A percentile compares a stretch with the other conserved stretches of the same genome.
Evolutionary conservation across 2,113 vertebrate genomes (phyloP).

Genomic region (Mormoops blainvillei): DNA sequence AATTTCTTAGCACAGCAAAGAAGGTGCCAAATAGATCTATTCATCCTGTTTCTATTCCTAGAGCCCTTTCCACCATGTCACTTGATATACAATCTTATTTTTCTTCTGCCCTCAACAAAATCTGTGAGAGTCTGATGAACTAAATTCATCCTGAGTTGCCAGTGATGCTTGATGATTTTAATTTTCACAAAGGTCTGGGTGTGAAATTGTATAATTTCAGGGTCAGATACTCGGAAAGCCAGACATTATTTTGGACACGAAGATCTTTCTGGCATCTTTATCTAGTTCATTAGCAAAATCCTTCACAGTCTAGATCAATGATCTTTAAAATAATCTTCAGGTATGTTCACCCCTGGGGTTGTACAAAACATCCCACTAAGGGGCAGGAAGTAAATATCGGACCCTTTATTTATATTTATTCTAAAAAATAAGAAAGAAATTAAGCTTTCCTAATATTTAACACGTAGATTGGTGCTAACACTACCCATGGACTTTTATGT

Average conservation of each 20-base stretch:
- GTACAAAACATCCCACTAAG: not conserved
- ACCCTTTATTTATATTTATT: not conserved
- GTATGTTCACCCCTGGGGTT: not conserved
- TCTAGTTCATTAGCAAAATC: not conserved
- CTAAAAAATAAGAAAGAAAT: not conserved
- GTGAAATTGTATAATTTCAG: constrained; percentile 5
- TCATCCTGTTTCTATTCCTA: not conserved
- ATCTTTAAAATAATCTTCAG: not conserved
- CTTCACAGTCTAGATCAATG: not conserved
- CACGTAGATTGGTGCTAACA: not conserved
- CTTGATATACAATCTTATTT: not conserved
- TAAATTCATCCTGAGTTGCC: not conserved
- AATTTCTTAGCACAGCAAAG: not conserved
- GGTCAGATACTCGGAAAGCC: not conserved
- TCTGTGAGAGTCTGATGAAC: not conserved
- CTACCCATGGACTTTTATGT: not conserved
- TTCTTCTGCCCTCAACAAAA: not conserved
- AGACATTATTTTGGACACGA: not conserved
- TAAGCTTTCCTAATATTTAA: not conserved
- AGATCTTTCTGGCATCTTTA: not conserved
- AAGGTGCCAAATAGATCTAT: not conserved
- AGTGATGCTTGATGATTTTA: constrained; percentile 5
- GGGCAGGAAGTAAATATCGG: not conserved
- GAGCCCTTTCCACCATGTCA: not conserved
- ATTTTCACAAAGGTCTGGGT: constrained; percentile 16